Evolutionary conservation across 2,797 vertebrate genomes (phyloP).

Genomic region (Tokudaia muenninki): DNA sequence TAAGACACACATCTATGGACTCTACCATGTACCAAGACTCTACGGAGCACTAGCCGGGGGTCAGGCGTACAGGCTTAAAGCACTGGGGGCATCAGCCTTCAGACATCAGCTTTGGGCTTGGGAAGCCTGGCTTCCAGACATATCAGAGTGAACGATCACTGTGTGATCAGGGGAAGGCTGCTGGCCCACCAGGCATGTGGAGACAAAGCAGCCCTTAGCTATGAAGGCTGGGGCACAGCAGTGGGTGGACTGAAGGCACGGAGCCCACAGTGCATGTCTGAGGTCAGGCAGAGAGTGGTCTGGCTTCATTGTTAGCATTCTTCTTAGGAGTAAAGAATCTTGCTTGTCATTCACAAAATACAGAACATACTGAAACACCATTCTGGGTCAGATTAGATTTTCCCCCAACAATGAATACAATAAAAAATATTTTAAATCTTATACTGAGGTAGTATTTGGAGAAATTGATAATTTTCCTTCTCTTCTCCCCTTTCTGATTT

Average conservation of each 20-base stretch:
- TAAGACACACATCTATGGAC: not conserved
- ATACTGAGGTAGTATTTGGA: slow-evolving; percentile 19
- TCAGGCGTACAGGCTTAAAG: not conserved
- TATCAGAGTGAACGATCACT: not conserved
- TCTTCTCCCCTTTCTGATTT: not conserved
- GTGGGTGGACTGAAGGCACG: not conserved
- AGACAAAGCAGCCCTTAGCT: not conserved
- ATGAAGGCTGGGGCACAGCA: not conserved
- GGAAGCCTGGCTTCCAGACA: not conserved
- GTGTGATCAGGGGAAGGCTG: not conserved
- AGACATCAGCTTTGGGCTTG: not conserved
- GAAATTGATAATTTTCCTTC: not conserved
- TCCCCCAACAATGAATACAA: not conserved
- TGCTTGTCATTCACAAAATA: slow-evolving; percentile 38
- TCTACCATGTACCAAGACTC: not conserved
- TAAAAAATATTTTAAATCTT: not conserved
- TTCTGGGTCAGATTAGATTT: not conserved
- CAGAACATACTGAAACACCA: not conserved
- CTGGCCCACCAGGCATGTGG: not conserved
- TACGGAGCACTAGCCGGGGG: not conserved
- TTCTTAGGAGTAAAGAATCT: slow-evolving; percentile 5
- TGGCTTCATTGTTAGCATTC: slow-evolving; percentile 31
- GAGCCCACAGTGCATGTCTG: not conserved
- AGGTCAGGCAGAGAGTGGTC: not conserved
- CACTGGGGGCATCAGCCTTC: not conserved